These are phyloP conservation scores for Intellagama lesueurii DNA, from an alignment of 2,797 vertebrate species.

Conservation along the genomic window DNA sequence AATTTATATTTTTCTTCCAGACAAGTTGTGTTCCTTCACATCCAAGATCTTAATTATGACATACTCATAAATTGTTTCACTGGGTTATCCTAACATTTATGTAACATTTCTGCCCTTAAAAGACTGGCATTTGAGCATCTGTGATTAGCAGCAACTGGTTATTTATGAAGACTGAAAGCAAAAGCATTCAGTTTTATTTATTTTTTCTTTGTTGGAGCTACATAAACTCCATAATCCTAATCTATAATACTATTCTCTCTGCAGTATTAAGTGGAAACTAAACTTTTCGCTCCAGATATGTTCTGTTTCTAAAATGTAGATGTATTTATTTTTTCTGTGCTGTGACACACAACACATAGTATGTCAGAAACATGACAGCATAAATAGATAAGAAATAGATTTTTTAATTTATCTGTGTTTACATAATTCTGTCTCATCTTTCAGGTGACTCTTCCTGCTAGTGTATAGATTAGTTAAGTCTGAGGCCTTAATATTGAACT, in stretches of 20 bases:
- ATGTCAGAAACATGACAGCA: conserved; percentile 49
- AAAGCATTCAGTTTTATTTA: background rate
- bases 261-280: conserved; percentile 1
- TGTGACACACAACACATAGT: conserved; percentile 37
- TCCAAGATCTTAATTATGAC: conserved; percentile 35
- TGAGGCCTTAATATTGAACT: background rate
- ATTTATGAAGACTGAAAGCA: conserved; percentile 12
- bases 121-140: background rate
- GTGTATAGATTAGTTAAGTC: background rate
- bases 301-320: background rate
- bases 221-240: background rate
- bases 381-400: conserved; percentile 39
- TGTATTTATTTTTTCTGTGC: conserved; percentile 14
- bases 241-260: background rate
- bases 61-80: background rate
- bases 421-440: background rate
- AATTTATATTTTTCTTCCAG: background rate
- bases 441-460: background rate
- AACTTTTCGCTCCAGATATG: conserved; percentile 43
- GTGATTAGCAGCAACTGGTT: conserved; percentile 11
- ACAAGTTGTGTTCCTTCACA: conserved; percentile 33
- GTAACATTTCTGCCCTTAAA: conserved; percentile 35
- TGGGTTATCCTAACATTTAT: background rate
- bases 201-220: rapidly evolving
- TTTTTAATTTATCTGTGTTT: conserved; percentile 38